Evolutionary conservation across 2,797 vertebrate genomes (phyloP).

Genomic region (Cottoperca gobio): DNA sequence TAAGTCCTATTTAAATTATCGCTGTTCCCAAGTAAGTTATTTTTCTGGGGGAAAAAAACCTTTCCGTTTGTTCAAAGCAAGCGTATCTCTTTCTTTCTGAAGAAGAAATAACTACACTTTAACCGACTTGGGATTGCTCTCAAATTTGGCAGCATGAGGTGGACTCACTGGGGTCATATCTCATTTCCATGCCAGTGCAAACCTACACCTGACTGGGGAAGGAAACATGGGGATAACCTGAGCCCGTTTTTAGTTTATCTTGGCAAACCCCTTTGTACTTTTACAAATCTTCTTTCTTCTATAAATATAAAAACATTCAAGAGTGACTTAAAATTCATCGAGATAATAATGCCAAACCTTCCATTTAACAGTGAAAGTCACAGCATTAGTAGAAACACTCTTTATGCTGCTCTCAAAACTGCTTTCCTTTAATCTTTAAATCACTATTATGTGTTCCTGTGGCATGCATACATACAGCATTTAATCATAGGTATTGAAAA

Average conservation of each 20-base stretch:
- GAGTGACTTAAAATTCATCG: not conserved
- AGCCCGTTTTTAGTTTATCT: not conserved
- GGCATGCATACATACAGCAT: not conserved
- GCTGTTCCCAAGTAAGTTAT: slow-evolving; percentile 4
- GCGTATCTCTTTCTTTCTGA: not conserved
- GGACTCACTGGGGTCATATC: not conserved
- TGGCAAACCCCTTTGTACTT: not conserved
- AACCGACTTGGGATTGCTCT: not conserved
- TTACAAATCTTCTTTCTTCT: not conserved
- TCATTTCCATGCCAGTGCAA: slow-evolving; percentile 16
- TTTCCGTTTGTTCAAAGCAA: slow-evolving; percentile 12
- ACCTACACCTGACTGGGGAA: slow-evolving; percentile 11
- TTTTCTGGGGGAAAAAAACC: slow-evolving; percentile 9
- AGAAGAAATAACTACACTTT: slow-evolving; percentile 14
- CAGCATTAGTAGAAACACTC: not conserved
- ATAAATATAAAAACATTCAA: slow-evolving; percentile 19
- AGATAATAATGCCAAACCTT: not conserved
- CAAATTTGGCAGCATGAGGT: not conserved
- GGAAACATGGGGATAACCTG: slow-evolving; percentile 2
- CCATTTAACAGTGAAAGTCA: not conserved
- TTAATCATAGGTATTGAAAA: not conserved
- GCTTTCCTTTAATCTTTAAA: not conserved
- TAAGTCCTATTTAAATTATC: slow-evolving; percentile 20
- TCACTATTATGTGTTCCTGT: not conserved
- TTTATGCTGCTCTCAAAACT: not conserved